These are phyloP conservation scores for Trogon melanurus DNA, from an alignment of 2,113 vertebrate species.

Conservation along the genomic window DNA sequence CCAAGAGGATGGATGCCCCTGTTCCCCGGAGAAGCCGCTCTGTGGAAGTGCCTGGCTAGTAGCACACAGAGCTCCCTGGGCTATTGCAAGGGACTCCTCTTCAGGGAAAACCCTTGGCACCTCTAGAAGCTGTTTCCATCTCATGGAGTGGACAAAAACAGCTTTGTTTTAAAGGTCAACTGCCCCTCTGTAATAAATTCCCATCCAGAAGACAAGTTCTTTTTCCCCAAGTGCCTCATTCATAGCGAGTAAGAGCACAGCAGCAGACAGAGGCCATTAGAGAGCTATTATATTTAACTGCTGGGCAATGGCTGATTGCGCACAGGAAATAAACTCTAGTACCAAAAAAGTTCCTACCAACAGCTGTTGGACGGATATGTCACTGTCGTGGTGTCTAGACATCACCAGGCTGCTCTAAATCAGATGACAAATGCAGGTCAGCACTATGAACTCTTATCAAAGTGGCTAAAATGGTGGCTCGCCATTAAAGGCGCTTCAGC, in stretches of 20 bases:
- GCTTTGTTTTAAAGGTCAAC: not conserved
- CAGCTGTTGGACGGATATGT: not conserved
- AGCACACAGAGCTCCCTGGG: not conserved
- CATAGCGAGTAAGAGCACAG: not conserved
- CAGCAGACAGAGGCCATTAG: conserved; percentile 7
- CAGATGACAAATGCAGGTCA: not conserved
- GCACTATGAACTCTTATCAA: not conserved
- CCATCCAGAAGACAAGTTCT: not conserved
- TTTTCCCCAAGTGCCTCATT: not conserved
- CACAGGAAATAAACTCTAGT: not conserved
- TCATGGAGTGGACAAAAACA: not conserved
- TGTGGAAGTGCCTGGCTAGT: not conserved
- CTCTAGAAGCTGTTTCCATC: not conserved
- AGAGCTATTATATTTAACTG: not conserved
- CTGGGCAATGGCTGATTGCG: not conserved
- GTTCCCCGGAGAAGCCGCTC: not conserved
- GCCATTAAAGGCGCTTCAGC: not conserved
- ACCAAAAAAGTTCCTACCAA: not conserved
- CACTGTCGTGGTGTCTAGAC: not conserved
- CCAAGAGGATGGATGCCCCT: not conserved
- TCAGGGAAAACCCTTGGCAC: not conserved
- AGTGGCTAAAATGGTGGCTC: not conserved
- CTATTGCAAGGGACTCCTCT: not conserved
- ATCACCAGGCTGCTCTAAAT: not conserved
- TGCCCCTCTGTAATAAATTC: not conserved